Evolutionary conservation across 1,140 invertebrate genomes (phyloP), one percentile per base, ranked within the genome.

Genomic region (Steinernema feltiae): DNA sequence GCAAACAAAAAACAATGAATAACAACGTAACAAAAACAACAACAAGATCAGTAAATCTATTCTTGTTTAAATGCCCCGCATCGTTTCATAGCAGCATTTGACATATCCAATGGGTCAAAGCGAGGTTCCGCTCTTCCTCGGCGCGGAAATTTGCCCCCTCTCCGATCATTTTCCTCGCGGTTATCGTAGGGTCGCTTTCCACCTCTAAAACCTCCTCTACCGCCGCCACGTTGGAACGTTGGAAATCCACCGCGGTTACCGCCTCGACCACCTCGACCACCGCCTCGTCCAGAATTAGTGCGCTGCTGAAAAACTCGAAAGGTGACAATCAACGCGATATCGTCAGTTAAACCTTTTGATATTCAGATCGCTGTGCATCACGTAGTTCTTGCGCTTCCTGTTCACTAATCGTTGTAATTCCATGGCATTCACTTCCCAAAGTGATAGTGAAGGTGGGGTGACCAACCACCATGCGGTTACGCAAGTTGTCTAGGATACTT

Each of bases 401-500:
- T 30, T 76, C 71, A 27, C 30, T 75, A 2, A 76, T 30, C 21
- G 74, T 76, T 12, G 21, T n/a, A 21, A 77, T 15, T 18, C 74
- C 53, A 21, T 69, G 29, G 31, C 72, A 77, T 29, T 79, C 78
- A 32, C 41, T 41, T 21, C 63, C 71, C 18, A 79, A 24, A 17
- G 71, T 78, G 30, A 80, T 48, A 1, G 79, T 32, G 17, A 80
- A 46, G 74, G 53, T 72, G 0, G 79, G 79, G 70, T 76, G 79
- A 48, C 79, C 75, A 1, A 77, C 78, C 24, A 80, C 69, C 1
- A 80, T 70, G 31, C 79, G 74, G 21, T 79, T 79, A 17, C 79
- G 29, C 27, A 69, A 35, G 32, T 78, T 80, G 15, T 80, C 79
- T 1, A 80, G 74, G 48, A 80, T 69, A 1, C 69, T 80, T 15